Percentiles rank a stretch among this genome's conserved stretches.
Conservation (phyloP, 2,888 invertebrate genomes). For the Spisula subtruncata region DNA sequence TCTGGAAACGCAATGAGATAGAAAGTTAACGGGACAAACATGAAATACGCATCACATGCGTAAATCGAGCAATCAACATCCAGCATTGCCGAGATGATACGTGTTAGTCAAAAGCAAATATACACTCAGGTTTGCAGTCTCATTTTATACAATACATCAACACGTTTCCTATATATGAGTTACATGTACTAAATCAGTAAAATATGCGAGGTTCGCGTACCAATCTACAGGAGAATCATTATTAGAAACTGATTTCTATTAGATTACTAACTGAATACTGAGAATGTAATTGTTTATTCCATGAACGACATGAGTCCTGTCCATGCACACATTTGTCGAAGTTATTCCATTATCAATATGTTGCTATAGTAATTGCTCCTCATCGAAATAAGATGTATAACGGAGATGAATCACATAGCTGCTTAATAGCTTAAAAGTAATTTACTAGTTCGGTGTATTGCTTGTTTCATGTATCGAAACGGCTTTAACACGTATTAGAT, state of each 20-base stretch:
- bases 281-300: constrained; percentile 12
- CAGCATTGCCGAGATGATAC: neutral
- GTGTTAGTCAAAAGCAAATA: neutral
- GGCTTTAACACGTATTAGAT: no score
- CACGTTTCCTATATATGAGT: neutral
- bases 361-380: constrained; percentile 15
- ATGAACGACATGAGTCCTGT: neutral
- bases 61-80: neutral
- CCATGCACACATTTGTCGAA: neutral
- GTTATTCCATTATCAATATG: neutral
- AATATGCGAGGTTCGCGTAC: neutral
- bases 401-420: no score
- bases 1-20: no score
- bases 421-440: no score
- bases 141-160: constrained; percentile 1
- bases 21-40: no score
- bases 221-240: constrained; percentile 1
- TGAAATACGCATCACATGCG: no score
- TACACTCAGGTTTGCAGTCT: no score
- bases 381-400: neutral
- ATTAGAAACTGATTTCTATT: neutral
- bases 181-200: neutral
- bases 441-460: neutral
- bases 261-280: neutral
- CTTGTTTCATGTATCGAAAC: neutral